Evolutionary conservation across 2,888 invertebrate species (phyloP), one percentile per base, ranked within the genome.

Genomic region (Hypolimnas misippus): DNA sequence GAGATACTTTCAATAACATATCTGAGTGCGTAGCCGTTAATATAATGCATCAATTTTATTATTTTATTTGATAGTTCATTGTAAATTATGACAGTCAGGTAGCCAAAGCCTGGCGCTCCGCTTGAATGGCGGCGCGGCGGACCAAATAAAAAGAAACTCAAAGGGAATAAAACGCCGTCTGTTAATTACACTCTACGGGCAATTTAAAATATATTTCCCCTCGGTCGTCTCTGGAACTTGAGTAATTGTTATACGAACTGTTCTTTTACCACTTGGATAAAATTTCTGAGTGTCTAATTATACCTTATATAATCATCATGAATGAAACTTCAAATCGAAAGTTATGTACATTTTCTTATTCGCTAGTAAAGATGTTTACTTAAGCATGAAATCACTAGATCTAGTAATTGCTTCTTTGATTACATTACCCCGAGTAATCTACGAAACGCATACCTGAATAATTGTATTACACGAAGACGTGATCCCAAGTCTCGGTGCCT

Each of bases 121-220:
- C 74, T 80, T 79, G 78, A 82, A 78, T 78, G 78, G 49, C 49
- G 49, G 44, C 21, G 70, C 71, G 69, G 68, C 62, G 55, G 66
- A 69, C 69, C 67, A 75, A 76, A 75, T 67, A 71, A 76, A 76
- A 75, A 73, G 73, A 77, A 76, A 72, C 66, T 66, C 64, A 68
- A 69, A 70, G 73, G n/a, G 73, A 70, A 70, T 76, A 78, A 73
- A 78, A 79, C 73, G 67, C 72, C 75, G 62, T 60, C 63, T 46
- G 67, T 78, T 78, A 79, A 78, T 79, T 79, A 76, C 73, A 76
- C 69, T 60, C 70, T 65, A 66, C 66, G 68, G 68, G 68, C 49
- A 25, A 59, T 66, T 69, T 63, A 57, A 66, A 65, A 33, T 53
- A 55, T 59, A 56, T 65, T 63, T 63, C 63, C 51, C 33, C 54